Base-by-base conservation (phyloP, 2,888 invertebrate species). In the Pollenia amentaria region DNA sequence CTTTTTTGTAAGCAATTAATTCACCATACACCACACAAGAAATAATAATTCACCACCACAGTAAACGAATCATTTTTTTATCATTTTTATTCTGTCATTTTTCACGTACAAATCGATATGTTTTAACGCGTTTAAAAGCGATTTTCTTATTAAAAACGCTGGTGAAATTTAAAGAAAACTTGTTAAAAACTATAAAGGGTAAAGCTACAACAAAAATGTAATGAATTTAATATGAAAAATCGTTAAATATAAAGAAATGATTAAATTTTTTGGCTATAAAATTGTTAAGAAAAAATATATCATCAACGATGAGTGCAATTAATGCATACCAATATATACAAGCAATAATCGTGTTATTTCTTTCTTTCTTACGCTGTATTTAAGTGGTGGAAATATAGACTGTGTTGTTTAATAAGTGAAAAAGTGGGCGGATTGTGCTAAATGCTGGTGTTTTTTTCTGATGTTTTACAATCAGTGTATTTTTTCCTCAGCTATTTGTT, bases 401-500 rank as follows among this genome's bases (percentile, higher is more conserved):
- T 70, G 29, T 44, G 21, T n/a, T 29, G 6, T 78, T 44, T 44
- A 55, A 44, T 16, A 42, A 73, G 60, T 69, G 42, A 76, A 86
- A 87, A 87, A 84, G 87, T 84, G 87, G 87, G 87, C 87, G 87
- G 87, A 84, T 87, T 77, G 82, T 87, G 77, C 38, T 79, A 72
- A 77, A 77, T 85, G 85, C 42, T 84, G 46, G 79, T 87, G 82
- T 83, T 81, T 81, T 76, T 84, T 69, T 72, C n/a, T n/a, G n/a
- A 64, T 82, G 55, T 76, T 85, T 85, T 77, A 57, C 62, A 62
- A 60, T n/a, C 40, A 57, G 42, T 81, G 79, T 64, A 72, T 75
- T 75, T 21, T 65, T 57, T 48, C 29, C 16, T 48, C 40, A 40
- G n/a, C 67, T 76, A 89, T 89, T 89, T 90, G 90, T 90, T 90